A percentile compares a stretch with the other conserved stretches of the same genome.
These are phyloP conservation scores for Macquaria australasica DNA, from an alignment of 2,113 vertebrate genomes.

Conservation along the genomic window DNA sequence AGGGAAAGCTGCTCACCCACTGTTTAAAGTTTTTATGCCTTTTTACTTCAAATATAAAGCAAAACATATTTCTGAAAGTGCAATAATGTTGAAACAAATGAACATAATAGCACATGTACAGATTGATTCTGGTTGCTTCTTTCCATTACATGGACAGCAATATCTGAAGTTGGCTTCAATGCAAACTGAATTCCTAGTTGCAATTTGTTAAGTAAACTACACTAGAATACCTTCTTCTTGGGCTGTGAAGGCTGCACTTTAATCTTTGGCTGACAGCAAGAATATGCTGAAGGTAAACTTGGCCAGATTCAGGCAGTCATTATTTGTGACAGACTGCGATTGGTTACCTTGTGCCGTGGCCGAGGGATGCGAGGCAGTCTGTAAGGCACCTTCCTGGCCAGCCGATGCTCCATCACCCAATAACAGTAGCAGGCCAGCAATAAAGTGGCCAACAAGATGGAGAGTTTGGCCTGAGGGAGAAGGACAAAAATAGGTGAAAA, in stretches of 20 bases:
- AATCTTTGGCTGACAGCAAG: neutral
- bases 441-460: slow-evolving; percentile 87
- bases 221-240: neutral
- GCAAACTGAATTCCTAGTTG: neutral
- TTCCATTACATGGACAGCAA: neutral
- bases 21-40: too few species aligned
- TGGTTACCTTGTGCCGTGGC: slow-evolving; percentile 88
- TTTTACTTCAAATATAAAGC: too few species aligned
- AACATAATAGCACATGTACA: too few species aligned
- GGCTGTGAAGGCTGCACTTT: neutral
- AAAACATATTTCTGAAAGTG: too few species aligned
- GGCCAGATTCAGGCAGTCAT: neutral
- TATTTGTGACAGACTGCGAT: neutral
- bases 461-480: slow-evolving; percentile 88
- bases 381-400: slow-evolving; percentile 73
- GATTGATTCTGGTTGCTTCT: neutral
- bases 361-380: slow-evolving; percentile 93
- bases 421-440: slow-evolving; percentile 84
- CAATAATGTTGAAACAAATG: too few species aligned
- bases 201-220: neutral
- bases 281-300: neutral
- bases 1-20: too few species aligned
- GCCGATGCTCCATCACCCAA: slow-evolving; percentile 90
- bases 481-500: neutral
- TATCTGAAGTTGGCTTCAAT: neutral